These are phyloP conservation scores for Mionectes macconnelli DNA, from an alignment of 2,113 vertebrate genomes.

Conservation along the genomic window DNA sequence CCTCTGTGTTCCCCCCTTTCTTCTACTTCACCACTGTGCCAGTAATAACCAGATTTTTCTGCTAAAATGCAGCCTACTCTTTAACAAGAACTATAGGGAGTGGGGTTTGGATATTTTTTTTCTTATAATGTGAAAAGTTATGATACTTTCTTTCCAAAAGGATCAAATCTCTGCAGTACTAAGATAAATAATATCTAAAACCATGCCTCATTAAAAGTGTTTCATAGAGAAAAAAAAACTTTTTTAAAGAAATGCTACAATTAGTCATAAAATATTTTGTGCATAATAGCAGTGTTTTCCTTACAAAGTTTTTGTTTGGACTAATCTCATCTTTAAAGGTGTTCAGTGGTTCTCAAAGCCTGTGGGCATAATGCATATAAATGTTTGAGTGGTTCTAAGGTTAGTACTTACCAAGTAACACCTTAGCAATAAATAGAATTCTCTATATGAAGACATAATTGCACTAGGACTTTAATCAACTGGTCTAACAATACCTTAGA, in stretches of 20 bases:
- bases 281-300: background rate
- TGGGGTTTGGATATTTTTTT: background rate
- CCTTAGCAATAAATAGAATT: background rate
- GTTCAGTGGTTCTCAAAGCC: background rate
- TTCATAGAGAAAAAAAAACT: background rate
- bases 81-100: background rate
- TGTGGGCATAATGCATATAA: background rate
- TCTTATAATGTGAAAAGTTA: background rate
- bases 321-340: background rate
- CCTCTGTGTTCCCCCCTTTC: background rate
- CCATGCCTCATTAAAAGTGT: background rate
- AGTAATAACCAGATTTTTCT: background rate
- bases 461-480: background rate
- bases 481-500: background rate
- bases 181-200: background rate
- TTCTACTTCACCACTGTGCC: background rate
- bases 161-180: background rate
- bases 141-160: background rate
- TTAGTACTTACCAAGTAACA: rapidly evolving
- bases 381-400: background rate
- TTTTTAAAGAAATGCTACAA: background rate
- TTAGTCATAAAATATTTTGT: background rate
- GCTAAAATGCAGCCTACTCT: background rate
- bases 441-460: background rate
- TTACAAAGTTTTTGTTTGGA: background rate